Conservation (phyloP, 2,113 vertebrate genomes). For the Rhynchopsitta pachyrhyncha region DNA sequence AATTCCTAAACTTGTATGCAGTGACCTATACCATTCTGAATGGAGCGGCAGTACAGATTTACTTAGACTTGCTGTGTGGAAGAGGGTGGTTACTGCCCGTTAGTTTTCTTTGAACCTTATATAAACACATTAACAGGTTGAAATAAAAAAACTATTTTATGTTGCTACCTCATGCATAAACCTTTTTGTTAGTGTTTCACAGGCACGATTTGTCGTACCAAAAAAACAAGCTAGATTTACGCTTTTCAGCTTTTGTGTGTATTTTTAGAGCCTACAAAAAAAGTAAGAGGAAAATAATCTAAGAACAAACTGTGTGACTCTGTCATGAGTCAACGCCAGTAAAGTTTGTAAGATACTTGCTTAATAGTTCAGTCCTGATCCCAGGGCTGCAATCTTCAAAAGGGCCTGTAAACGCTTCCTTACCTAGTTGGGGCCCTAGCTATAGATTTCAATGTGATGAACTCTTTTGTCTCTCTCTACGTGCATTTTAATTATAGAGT, state of each 20-base stretch:
- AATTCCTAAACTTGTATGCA: background rate
- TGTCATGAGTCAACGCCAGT: background rate
- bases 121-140: background rate
- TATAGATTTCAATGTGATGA: background rate
- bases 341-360: background rate
- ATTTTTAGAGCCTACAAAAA: background rate
- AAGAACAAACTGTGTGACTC: background rate
- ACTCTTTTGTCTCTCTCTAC: background rate
- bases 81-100: background rate
- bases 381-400: background rate
- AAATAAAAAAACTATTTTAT: background rate
- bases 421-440: background rate
- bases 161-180: background rate
- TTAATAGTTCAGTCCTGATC: background rate
- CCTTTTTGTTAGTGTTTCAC: background rate
- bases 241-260: background rate
- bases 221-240: background rate
- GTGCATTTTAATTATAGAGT: background rate
- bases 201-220: background rate
- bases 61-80: background rate
- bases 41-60: background rate
- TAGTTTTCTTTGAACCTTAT: slow-evolving; percentile 13
- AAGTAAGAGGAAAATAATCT: background rate
- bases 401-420: background rate
- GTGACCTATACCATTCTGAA: background rate